phyloP scores from a whole-genome alignment of 2,888 invertebrate species.

The Plusia festucae region DNA sequence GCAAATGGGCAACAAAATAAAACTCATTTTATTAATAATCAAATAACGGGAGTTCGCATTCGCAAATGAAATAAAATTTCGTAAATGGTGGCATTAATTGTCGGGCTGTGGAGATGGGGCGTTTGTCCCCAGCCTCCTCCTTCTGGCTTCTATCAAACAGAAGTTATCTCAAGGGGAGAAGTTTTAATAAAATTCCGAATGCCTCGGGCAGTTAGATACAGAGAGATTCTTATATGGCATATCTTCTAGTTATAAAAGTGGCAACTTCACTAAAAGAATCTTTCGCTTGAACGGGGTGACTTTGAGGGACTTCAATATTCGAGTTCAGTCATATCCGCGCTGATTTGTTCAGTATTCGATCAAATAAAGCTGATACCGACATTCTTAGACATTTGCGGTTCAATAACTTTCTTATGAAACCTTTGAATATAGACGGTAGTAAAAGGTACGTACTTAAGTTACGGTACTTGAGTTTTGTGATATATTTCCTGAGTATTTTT shows the following conservation, averaged over 20 bases:
- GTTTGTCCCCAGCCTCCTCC: conserved; percentile 59
- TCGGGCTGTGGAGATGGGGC: conserved; percentile 61
- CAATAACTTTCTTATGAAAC: conserved; percentile 43
- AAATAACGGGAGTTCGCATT: conserved; percentile 85
- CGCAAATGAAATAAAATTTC: conserved; percentile 86
- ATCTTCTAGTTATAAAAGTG: conserved; percentile 74
- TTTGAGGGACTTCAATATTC: conserved; percentile 76
- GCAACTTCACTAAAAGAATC: conserved; percentile 72
- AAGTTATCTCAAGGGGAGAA: conserved; percentile 87
- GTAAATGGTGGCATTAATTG: conserved; percentile 87
- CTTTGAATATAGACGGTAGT: conserved; percentile 30
- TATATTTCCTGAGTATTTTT: conserved; percentile 9
- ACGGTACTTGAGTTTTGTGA: not conserved
- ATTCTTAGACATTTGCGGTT: conserved; percentile 46
- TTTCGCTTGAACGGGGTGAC: conserved; percentile 69
- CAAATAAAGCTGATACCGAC: conserved; percentile 56
- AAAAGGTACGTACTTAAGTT: conserved; percentile 26
- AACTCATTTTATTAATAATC: conserved; percentile 88
- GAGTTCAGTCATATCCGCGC: conserved; percentile 62
- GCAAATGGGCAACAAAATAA: conserved; percentile 87
- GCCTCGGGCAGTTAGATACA: conserved; percentile 82
- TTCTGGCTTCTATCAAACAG: conserved; percentile 84
- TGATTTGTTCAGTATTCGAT: conserved; percentile 65
- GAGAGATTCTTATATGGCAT: conserved; percentile 78
- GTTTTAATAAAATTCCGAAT: conserved; percentile 87